Evolutionary conservation across 1,140 invertebrate genomes (phyloP).

Genomic region (Cephus cinctus): DNA sequence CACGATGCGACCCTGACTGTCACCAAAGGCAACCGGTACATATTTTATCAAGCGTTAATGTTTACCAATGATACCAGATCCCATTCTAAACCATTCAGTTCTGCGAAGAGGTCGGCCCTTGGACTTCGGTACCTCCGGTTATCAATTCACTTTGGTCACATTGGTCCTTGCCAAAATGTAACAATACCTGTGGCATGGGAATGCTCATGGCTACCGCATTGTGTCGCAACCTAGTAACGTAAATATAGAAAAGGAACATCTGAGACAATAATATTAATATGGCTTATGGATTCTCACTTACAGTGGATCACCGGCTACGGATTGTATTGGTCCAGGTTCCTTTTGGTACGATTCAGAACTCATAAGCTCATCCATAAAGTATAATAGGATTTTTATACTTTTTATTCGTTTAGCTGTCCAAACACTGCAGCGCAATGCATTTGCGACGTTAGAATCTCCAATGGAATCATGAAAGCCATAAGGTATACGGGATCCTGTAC

Average conservation of each 20-base stretch:
- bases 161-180: constrained; percentile 20
- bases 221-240: constrained; percentile 24
- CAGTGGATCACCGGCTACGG: constrained; percentile 14
- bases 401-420: constrained; percentile 19
- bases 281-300: background rate
- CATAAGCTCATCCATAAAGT: background rate
- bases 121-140: constrained; percentile 13
- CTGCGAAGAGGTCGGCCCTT: constrained; percentile 21
- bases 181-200: constrained; percentile 17
- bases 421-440: constrained; percentile 12
- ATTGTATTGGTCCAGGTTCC: constrained; percentile 18
- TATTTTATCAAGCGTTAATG: background rate
- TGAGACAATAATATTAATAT: background rate
- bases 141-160: constrained; percentile 18
- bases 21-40: constrained; percentile 22
- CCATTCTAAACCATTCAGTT: constrained; percentile 13
- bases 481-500: constrained; percentile 22
- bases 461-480: constrained; percentile 17
- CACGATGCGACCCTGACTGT: constrained; percentile 17
- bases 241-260: constrained; percentile 13
- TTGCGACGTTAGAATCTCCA: constrained; percentile 15
- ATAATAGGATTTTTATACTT: background rate
- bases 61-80: background rate
- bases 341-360: constrained; percentile 16
- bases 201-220: constrained; percentile 11